Base-by-base conservation (phyloP, 2,797 vertebrate species). In the Catharus ustulatus region DNA sequence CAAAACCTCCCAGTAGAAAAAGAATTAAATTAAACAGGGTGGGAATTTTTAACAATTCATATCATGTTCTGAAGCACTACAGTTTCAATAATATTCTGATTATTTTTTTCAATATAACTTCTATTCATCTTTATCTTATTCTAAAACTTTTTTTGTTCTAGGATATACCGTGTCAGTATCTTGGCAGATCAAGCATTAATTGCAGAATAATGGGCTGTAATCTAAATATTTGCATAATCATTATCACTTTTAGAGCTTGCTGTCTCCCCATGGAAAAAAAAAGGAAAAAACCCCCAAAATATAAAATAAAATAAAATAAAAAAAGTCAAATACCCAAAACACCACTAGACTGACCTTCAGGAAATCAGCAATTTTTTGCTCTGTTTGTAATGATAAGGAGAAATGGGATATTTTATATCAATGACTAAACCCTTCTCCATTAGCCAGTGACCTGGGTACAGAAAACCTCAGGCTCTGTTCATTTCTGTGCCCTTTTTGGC, bases 281-380 rank as follows among this genome's bases (percentile, higher is more conserved):
- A 7, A 1, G 29, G 3, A 13, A 11, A 22, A 40, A 15, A 5
- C 8, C 0, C 3, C 13, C 4, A 7, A 21, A 42, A 13, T 7
- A 43, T 5, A n/a, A 19, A 59, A 30, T 20, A 48, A 11, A 3
- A 46, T 22, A 46, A 46, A 22, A 11, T 5, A 4, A 6, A 17
- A 32, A 54, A 11, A 30, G 10, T 1, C 8, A 30, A 64, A 42
- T 4, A 22, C 7, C 16, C 9, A 20, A 84, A 58, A 9, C 8
- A 27, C 4, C 40, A 24, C 16, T 24, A 52, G 23, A 20, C 10
- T 17, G 22, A 72, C 7, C 14, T 66, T 66, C 18, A 52, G 23
- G 8, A 13, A 76, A 51, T 7, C 16, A 66, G 16, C 29, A 76
- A 24, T 81, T 67, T 19, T 62, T 32, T 69, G 15, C 17, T 57